Percentiles rank a stretch among this genome's conserved stretches.
These are phyloP conservation scores for Criorhina ranunculi DNA, from an alignment of 2,888 invertebrate species.

Conservation along the genomic window DNA sequence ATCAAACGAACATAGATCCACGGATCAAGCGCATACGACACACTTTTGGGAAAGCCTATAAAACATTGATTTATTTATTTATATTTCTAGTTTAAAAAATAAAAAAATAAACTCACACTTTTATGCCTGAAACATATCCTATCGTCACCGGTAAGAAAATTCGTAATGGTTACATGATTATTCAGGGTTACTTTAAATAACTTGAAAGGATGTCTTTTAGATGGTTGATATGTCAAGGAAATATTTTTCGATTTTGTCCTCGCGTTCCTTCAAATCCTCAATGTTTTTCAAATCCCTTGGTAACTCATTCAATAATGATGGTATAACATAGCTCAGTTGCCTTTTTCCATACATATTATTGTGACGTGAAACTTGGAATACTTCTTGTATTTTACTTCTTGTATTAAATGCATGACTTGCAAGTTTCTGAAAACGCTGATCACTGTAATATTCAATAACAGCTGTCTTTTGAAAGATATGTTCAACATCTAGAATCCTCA, in stretches of 20 bases:
- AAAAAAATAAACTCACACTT: no score
- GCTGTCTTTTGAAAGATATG: background rate
- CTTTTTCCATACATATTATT: background rate
- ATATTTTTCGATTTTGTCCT: constrained; percentile 3
- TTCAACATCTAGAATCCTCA: background rate
- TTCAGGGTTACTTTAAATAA: no score
- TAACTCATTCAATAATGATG: background rate
- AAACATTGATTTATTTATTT: no score
- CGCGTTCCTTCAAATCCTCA: background rate
- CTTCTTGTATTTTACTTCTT: background rate
- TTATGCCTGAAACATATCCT: no score
- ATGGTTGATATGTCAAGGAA: no score
- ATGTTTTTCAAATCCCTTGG: background rate
- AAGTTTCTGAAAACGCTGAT: constrained; percentile 9
- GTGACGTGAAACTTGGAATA: background rate
- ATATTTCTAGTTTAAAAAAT: no score
- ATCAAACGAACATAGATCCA: no score
- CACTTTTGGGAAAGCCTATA: no score
- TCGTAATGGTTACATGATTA: no score
- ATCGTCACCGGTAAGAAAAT: no score
- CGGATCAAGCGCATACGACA: no score
- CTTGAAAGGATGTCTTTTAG: no score
- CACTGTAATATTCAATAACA: background rate
- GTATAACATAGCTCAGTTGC: constrained; percentile 8
- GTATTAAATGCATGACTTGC: background rate